phyloP scores from a whole-genome alignment of 2,888 invertebrate genomes.

The Pseudococcus jackbeardsleyi region DNA sequence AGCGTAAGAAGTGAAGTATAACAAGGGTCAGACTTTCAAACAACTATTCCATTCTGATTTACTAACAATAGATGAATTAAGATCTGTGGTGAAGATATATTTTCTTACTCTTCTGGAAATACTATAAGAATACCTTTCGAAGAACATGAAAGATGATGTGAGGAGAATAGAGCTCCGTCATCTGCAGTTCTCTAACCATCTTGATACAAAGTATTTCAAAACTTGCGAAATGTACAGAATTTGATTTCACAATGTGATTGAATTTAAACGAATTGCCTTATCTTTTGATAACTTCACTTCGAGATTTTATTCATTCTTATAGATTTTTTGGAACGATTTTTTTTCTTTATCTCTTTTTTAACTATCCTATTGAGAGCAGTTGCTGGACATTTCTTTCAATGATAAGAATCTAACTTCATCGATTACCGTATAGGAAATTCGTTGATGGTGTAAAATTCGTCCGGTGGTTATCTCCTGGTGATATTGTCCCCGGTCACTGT shows the following conservation, averaged over 20 bases:
- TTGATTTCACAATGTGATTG: neutral
- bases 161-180: too few relatives aligned
- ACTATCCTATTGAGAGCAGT: neutral
- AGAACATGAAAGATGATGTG: too few relatives aligned
- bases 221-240: neutral
- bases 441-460: neutral
- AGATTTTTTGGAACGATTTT: neutral
- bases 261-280: neutral
- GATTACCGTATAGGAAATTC: neutral
- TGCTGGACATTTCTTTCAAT: neutral
- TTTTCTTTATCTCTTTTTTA: neutral
- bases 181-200: neutral
- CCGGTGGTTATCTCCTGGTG: neutral
- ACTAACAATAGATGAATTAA: too few relatives aligned
- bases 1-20: too few relatives aligned
- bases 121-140: too few relatives aligned
- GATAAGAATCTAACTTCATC: neutral
- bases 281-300: neutral
- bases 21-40: too few relatives aligned
- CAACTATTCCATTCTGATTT: too few relatives aligned
- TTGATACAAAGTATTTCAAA: neutral
- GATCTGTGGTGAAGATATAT: too few relatives aligned
- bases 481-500: conserved; percentile 19
- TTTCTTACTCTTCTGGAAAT: too few relatives aligned
- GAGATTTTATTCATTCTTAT: neutral